Percentiles rank a stretch among this genome's conserved stretches.
Evolutionary conservation across 1,140 invertebrate species (phyloP).

Genomic region (Arion vulgaris): DNA sequence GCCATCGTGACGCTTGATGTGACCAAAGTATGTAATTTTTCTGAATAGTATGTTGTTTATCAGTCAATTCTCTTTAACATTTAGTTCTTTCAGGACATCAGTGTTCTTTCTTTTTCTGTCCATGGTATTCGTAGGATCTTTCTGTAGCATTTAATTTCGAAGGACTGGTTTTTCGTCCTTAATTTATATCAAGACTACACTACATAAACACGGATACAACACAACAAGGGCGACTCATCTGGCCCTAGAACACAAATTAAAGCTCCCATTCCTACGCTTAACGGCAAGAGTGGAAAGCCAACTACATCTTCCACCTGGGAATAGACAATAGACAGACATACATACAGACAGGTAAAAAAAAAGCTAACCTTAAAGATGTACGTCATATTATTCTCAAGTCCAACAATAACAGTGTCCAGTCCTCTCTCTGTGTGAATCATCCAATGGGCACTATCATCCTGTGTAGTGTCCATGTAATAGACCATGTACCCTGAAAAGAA

Average conservation of each 20-base stretch:
- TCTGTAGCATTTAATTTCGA: too few species aligned
- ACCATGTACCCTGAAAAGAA: conserved; percentile 36
- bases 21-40: too few species aligned
- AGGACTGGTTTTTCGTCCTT: too few species aligned
- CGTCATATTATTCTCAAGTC: conserved; percentile 30
- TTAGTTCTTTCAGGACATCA: too few species aligned
- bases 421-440: conserved; percentile 32
- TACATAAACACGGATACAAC: too few species aligned
- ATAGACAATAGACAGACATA: not conserved
- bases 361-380: conserved; percentile 37
- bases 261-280: not conserved
- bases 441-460: conserved; percentile 24
- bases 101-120: too few species aligned
- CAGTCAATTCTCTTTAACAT: too few species aligned
- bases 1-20: too few species aligned
- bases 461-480: conserved; percentile 20
- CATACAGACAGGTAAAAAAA: not conserved
- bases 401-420: conserved; percentile 34
- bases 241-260: not conserved
- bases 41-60: too few species aligned
- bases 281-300: not conserved
- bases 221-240: not conserved
- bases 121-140: too few species aligned
- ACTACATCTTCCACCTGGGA: not conserved
- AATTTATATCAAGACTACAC: too few species aligned